A percentile compares a stretch with the other conserved stretches of the same genome.
These are phyloP conservation scores for Trachelus troglodyta DNA, from an alignment of 2,888 invertebrate species.

Conservation along the genomic window DNA sequence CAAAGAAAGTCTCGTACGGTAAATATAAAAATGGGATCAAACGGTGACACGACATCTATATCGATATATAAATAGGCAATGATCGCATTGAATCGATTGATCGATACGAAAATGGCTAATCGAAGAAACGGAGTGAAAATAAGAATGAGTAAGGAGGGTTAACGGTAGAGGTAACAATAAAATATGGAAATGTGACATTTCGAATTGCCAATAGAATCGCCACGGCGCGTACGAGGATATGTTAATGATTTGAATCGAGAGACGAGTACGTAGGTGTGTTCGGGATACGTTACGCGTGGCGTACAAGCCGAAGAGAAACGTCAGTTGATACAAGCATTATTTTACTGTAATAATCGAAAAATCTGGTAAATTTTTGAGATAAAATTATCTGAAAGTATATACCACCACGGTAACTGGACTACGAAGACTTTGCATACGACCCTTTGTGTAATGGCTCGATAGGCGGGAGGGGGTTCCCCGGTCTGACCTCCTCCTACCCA, in stretches of 20 bases:
- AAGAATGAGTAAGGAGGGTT: background rate
- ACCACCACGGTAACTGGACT: background rate
- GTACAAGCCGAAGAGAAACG: background rate
- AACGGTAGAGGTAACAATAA: conserved; percentile 20
- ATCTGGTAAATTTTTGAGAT: background rate
- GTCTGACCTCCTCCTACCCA: conserved; percentile 16
- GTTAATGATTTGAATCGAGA: background rate
- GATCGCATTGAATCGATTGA: background rate
- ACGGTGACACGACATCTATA: background rate
- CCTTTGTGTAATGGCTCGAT: conserved; percentile 13
- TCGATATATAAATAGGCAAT: background rate
- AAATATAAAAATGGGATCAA: background rate
- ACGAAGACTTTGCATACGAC: conserved; percentile 3
- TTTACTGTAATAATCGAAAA: background rate
- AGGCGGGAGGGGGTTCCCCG: conserved; percentile 7
- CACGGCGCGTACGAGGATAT: background rate
- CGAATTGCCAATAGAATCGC: conserved; percentile 8
- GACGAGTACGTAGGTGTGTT: background rate
- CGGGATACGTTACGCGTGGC: background rate
- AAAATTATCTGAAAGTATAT: background rate
- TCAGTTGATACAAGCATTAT: background rate
- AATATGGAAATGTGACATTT: conserved; percentile 25
- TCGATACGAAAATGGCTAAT: background rate
- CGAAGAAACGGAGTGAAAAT: background rate
- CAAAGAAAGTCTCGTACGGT: background rate